Evolutionary conservation across 2,888 invertebrate genomes (phyloP), one percentile per base, ranked within the genome.

Genomic region (Amphipyra tragopoginis): DNA sequence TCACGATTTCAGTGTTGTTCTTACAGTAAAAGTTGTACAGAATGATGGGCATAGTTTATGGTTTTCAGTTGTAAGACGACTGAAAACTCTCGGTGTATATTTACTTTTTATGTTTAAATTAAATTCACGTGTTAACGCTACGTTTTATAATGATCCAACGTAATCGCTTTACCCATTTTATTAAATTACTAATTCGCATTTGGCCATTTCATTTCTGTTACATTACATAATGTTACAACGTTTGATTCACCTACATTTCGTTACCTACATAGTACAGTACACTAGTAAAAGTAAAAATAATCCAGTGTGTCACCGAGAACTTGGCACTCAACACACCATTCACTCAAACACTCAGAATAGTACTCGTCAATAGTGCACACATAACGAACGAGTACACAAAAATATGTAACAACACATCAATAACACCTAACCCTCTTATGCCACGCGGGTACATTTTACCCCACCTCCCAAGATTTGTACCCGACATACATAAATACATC

Each of bases 401-500:
- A 72, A 69, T 64, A 80, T 67, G 49, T 73, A 68, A 69, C 71
- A 70, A 76, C 72, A 79, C 73, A 79, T 76, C 79, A 73, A 72
- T 70, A 79, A 59, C 76, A 77, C 50, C 34, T 76, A 72, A 77
- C 77, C 77, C 77, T 72, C 67, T 72, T 48, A 45, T 55, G 47
- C 21, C 49, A 50, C 58, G 38, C 47, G 65, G 77, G 78, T 61
- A 79, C 70, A 58, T 77, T 78, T 75, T 65, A 69, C 69, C 81
- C 78, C 80, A 70, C 77, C 73, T 63, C 70, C 63, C 34, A 73
- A 79, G 77, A 77, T 77, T 79, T 77, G 77, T 73, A 61, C 73
- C 66, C 60, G 60, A 69, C 74, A 47, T 63, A 70, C 61, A 74
- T 70, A 79, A 79, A 77, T 71, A 69, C 68, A 69, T 62, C 66